These are phyloP conservation scores for Callorhinus ursinus DNA, from an alignment of 2,113 vertebrate genomes.

Conservation along the genomic window DNA sequence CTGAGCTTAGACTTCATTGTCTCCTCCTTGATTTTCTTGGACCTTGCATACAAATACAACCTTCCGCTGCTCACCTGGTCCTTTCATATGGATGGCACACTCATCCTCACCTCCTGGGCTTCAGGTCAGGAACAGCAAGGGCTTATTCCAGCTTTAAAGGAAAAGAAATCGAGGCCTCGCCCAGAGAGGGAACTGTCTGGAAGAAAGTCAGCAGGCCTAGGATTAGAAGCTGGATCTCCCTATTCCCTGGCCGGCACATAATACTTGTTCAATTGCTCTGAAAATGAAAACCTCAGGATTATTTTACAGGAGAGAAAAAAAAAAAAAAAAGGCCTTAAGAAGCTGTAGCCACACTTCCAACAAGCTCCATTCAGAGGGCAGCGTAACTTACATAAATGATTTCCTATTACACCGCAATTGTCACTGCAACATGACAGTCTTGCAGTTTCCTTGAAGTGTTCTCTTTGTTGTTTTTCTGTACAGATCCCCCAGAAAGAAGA, in stretches of 20 bases:
- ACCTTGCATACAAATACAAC: background rate
- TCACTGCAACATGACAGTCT: constrained; percentile 79
- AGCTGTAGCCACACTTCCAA: constrained; percentile 19
- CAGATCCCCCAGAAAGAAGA: constrained; percentile 78
- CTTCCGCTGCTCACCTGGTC: background rate
- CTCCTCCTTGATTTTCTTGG: constrained; percentile 27
- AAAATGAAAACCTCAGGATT: constrained; percentile 70
- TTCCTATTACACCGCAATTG: constrained; percentile 79
- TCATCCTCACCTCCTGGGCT: background rate
- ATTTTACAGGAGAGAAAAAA: constrained; percentile 18
- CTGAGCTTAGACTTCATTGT: background rate
- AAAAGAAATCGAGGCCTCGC: constrained; percentile 28
- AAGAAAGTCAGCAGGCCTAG: background rate
- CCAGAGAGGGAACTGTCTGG: background rate
- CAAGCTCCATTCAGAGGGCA: constrained; percentile 62
- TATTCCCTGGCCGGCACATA: constrained; percentile 45
- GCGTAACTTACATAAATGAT: constrained; percentile 71
- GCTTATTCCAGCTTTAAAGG: background rate
- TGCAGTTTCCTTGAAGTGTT: constrained; percentile 76
- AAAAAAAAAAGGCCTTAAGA: constrained; percentile 35
- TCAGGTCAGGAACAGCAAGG: background rate
- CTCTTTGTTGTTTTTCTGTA: constrained; percentile 83
- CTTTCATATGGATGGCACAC: background rate
- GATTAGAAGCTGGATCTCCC: constrained; percentile 37
- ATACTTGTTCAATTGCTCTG: constrained; percentile 64